A percentile compares a stretch with the other conserved stretches of the same genome.
Conservation (phyloP, 2,888 invertebrate species). For the Entomobrya proxima region DNA sequence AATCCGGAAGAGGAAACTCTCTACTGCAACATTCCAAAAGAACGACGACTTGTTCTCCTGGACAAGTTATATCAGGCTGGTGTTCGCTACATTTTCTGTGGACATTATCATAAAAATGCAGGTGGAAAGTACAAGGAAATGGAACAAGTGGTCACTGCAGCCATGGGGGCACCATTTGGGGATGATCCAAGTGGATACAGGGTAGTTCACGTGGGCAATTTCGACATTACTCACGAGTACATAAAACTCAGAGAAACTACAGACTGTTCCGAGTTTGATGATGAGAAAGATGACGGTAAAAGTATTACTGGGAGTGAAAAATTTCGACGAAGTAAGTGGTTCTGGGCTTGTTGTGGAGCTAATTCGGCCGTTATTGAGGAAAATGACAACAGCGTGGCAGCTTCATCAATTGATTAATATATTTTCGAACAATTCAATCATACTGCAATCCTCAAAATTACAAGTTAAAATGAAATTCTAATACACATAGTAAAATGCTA, state of each 20-base stretch:
- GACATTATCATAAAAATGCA: constrained; percentile 79
- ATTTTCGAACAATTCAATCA: no score
- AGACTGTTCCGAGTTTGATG: constrained; percentile 34
- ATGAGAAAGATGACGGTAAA: not conserved
- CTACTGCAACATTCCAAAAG: constrained; percentile 77
- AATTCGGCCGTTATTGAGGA: not conserved
- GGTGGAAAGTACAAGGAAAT: constrained; percentile 76
- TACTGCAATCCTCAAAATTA: no score
- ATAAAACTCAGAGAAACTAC: constrained; percentile 38
- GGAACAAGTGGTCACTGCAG: constrained; percentile 78
- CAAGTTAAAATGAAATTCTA: no score
- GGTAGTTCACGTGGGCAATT: constrained; percentile 77
- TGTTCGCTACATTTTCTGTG: constrained; percentile 79
- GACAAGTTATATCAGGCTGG: constrained; percentile 78
- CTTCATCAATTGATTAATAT: no score
- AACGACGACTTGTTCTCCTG: constrained; percentile 77
- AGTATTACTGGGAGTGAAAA: not conserved
- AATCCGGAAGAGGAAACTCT: constrained; percentile 76
- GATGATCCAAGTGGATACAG: constrained; percentile 78
- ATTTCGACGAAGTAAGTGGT: not conserved
- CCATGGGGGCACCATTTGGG: constrained; percentile 79
- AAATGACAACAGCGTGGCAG: no score
- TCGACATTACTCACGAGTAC: constrained; percentile 77
- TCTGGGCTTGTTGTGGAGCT: constrained; percentile 16
- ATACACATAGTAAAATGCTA: no score